Evolutionary conservation across 2,888 invertebrate genomes (phyloP), one percentile per base, ranked within the genome.

Genomic region (Yponomeuta malinellus): DNA sequence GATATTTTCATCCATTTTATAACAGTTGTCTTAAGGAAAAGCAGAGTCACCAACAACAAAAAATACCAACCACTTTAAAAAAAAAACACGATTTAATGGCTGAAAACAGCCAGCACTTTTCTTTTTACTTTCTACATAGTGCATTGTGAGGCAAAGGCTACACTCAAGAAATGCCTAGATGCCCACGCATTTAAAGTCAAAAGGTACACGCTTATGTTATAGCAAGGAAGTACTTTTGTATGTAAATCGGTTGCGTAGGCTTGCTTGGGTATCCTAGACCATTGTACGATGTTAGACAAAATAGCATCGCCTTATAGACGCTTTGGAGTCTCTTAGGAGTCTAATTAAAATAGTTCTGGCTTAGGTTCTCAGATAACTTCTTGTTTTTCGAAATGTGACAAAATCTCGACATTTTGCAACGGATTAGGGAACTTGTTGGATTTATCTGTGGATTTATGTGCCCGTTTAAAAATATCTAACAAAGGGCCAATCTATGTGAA

Each of bases 221-320:
- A 65, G 80, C 78, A 78, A 81, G 86, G 84, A 86, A 87, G 88
- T 89, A 90, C 90, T 90, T 90, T 90, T 90, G 91, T 91, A 90
- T 91, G 90, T 88, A 89, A 90, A 91, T 90, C 82, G 75, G 82
- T 81, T 82, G 90, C 90, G 90, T 90, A 89, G 91, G 90, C 81
- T 80, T 81, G 78, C 82, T 83, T 82, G 79, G 31, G 48, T 69
- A 68, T 37, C 67, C 70, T 71, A 70, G 48, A 48, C 52, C 80
- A 83, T 85, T 81, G 77, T 75, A 78, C 77, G 77, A 76, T 75
- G 75, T 75, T 74, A 74, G 70, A 73, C 71, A 66, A 48, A n/a
- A 70, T 64, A 63, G 48, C 33, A 48, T 8, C 33, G 65, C 64
- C 65, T 70, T 67, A 67, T 69, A 48, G 48, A 71, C 43, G 69